A percentile compares a stretch with the other conserved stretches of the same genome.
Conservation (phyloP, 2,888 invertebrate genomes). For the Sinotaia quadrata region DNA sequence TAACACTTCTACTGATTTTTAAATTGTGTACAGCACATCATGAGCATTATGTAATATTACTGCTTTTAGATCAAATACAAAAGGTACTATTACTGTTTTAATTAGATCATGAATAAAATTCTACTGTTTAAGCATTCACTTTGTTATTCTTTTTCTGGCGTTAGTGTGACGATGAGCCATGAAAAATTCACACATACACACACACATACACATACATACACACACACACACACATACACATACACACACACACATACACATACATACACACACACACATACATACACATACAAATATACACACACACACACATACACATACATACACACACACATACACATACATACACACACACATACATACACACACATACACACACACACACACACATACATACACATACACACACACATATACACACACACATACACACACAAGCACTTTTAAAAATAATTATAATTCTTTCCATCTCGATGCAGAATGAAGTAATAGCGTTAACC, state of each 20-base stretch:
- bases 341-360: background rate
- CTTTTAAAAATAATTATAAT: background rate
- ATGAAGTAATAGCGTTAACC: too few species aligned
- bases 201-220: background rate
- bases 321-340: slow-evolving; percentile 4
- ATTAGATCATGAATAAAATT: too few species aligned
- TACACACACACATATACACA: slow-evolving; percentile 7
- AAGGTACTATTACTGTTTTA: too few species aligned
- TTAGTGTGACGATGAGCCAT: background rate
- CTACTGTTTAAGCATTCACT: background rate
- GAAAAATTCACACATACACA: background rate
- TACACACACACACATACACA: slow-evolving; percentile 8
- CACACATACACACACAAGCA: slow-evolving; percentile 6
- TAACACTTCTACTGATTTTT: too few species aligned
- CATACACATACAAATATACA: too few species aligned
- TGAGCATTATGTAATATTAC: too few species aligned
- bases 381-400: slow-evolving; percentile 1
- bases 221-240: background rate
- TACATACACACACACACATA: slow-evolving; percentile 7
- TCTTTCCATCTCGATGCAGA: too few species aligned
- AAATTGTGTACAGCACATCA: too few species aligned
- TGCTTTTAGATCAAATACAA: too few species aligned
- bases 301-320: slow-evolving; percentile 4
- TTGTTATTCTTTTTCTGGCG: background rate
- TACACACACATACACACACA: slow-evolving; percentile 1